Conservation (phyloP, 2,113 vertebrate genomes). For the Nerophis ophidion region DNA sequence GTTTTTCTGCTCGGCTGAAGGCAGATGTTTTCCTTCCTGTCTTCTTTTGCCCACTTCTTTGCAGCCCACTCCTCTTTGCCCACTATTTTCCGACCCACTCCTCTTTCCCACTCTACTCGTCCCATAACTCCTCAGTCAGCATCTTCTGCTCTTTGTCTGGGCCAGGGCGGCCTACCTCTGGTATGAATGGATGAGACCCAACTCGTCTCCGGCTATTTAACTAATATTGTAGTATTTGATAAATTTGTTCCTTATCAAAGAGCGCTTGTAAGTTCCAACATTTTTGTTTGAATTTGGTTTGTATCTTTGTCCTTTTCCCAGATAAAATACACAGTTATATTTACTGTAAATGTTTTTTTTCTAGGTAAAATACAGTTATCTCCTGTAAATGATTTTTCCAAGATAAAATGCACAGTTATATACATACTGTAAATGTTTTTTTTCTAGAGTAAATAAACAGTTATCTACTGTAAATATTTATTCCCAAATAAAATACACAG, state of each 20-base stretch:
- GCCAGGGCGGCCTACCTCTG: conserved; percentile 44
- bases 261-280: conserved; percentile 81
- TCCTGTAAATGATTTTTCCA: no score
- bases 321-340: not conserved
- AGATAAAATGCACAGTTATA: no score
- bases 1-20: conserved; percentile 63
- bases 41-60: conserved; percentile 46
- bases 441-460: no score
- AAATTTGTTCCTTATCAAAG: conserved; percentile 96
- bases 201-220: conserved; percentile 78
- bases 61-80: conserved; percentile 36
- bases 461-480: no score
- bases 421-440: no score
- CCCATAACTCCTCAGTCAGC: conserved; percentile 41
- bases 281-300: not conserved
- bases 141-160: conserved; percentile 60
- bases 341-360: not conserved
- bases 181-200: conserved; percentile 56
- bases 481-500: no score
- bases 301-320: conserved; percentile 39
- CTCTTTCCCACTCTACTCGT: conserved; percentile 38
- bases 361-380: no score
- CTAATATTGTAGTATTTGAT: conserved; percentile 93
- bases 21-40: conserved; percentile 59
- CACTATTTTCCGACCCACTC: conserved; percentile 33